Base-by-base conservation (phyloP, 2,888 invertebrate species). In the Peribatodes rhomboidaria region DNA sequence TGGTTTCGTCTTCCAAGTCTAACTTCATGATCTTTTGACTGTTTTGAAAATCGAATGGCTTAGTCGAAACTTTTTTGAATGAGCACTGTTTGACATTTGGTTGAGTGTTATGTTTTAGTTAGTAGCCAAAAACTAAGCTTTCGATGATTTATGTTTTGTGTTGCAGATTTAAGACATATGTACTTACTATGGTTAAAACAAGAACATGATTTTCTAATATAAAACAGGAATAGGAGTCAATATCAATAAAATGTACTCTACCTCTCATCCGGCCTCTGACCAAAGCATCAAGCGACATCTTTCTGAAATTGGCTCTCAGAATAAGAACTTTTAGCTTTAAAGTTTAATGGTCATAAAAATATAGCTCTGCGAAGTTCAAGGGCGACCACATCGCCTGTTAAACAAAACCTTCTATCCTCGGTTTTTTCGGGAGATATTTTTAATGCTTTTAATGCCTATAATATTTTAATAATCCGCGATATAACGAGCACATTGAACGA, bases 401-500 rank as follows among this genome's bases (percentile, higher is more conserved):
- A 49, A 52, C 72, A 70, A 78, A 80, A 78, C 62, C 56, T 35
- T 55, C 61, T 20, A 63, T 54, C 63, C 60, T 39, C 41, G 50
- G 44, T 59, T 61, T 78, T 78, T 75, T 72, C 31, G 20, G 72
- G 77, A 70, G 69, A 72, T 77, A 33, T 55, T 35, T 35, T 55
- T 55, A 55, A 55, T 77, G 72, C 76, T 76, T 87, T 86, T 82
- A 86, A 78, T 72, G 76, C 76, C 79, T 78, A 75, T 81, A 81
- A 85, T 85, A 85, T 86, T 89, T 89, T 86, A 86, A 87, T 88
- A 87, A 84, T 82, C 81, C 83, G 79, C 80, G 80, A 82, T 85
- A 86, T 85, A 83, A 85, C 80, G 82, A 81, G 80, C 78, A 74
- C 76, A 82, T 74, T 77, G 70, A 79, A 78, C 79, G 81, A 88